Conservation (phyloP, 1,140 invertebrate genomes). For the Episyrphus balteatus region DNA sequence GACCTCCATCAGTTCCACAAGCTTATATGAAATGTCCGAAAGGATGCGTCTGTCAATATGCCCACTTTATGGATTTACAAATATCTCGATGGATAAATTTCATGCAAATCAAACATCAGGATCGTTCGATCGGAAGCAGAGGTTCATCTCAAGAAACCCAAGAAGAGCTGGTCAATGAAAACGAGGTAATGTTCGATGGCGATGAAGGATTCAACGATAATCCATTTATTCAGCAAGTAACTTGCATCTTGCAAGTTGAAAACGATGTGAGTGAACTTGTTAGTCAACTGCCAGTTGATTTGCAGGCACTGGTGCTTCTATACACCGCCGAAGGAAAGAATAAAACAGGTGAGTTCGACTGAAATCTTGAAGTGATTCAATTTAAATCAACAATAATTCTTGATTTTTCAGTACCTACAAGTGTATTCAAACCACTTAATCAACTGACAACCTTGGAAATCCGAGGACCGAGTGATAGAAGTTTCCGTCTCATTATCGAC, state of each 20-base stretch:
- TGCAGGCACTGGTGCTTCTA: slow-evolving; percentile 43
- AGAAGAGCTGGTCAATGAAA: slow-evolving; percentile 18
- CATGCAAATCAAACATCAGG: slow-evolving; percentile 13
- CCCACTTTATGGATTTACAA: slow-evolving; percentile 38
- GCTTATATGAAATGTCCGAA: slow-evolving; percentile 28
- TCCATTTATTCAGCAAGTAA: slow-evolving; percentile 42
- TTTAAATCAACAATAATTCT: not conserved
- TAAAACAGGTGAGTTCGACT: slow-evolving; percentile 16
- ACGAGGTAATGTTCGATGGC: slow-evolving; percentile 3
- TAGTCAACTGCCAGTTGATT: slow-evolving; percentile 40
- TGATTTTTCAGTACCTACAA: slow-evolving; percentile 35
- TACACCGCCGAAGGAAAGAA: slow-evolving; percentile 38
- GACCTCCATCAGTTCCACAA: too few relatives aligned
- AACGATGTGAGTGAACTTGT: slow-evolving; percentile 37
- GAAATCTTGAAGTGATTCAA: not conserved
- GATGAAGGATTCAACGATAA: slow-evolving; percentile 22
- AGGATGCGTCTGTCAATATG: slow-evolving; percentile 39
- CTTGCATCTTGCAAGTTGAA: slow-evolving; percentile 44
- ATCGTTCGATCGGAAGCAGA: not conserved
- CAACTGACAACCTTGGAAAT: slow-evolving; percentile 48
- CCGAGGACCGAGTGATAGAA: slow-evolving; percentile 38
- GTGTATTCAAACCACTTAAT: slow-evolving; percentile 41
- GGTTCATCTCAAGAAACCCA: slow-evolving; percentile 11
- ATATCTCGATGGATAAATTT: slow-evolving; percentile 39
- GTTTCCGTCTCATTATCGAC: slow-evolving; percentile 36